Conservation (phyloP, 2,113 vertebrate genomes). For the Polypterus senegalus region DNA sequence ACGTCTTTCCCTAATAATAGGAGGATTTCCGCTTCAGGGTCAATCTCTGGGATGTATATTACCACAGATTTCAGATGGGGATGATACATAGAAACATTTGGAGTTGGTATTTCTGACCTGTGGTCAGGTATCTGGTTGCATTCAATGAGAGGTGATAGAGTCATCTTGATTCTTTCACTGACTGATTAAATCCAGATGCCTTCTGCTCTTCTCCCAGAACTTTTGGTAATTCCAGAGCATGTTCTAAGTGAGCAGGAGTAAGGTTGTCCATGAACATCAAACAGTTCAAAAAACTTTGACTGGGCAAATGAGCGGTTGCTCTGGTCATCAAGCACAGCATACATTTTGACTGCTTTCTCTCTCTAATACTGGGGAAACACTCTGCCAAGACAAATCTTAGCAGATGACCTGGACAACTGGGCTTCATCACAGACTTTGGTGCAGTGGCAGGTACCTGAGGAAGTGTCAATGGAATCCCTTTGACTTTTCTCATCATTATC, state of each 20-base stretch:
- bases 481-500: neutral
- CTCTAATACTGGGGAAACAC: neutral
- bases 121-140: neutral
- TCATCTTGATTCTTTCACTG: neutral
- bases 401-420: neutral
- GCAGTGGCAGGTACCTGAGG: neutral
- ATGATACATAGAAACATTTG: neutral
- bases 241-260: neutral
- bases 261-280: neutral
- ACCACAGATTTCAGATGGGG: neutral
- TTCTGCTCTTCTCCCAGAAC: neutral
- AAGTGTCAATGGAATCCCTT: neutral
- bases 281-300: neutral
- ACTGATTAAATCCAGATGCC: neutral
- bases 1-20: neutral
- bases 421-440: too few relatives aligned
- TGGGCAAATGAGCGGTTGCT: neutral
- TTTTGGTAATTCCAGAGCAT: neutral
- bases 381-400: neutral
- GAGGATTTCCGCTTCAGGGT: neutral
- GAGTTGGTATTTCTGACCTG: neutral
- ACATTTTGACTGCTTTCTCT: neutral
- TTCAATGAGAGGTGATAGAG: neutral
- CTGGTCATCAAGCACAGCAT: neutral
- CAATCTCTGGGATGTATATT: neutral